phyloP scores from a whole-genome alignment of 2,888 invertebrate genomes.

The Chirona hameri region DNA sequence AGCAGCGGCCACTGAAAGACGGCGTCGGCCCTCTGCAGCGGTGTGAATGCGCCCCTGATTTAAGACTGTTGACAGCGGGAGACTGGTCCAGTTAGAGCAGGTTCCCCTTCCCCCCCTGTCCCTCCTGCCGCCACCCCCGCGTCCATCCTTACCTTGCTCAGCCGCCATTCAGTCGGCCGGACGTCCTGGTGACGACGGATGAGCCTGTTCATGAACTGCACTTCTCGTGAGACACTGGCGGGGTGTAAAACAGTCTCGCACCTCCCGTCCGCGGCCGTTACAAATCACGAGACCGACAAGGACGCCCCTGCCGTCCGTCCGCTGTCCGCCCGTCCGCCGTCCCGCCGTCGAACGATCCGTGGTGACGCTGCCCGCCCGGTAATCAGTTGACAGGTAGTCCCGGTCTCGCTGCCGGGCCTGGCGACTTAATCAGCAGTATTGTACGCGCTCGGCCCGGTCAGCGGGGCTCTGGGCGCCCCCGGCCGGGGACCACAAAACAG shows the following conservation, averaged over 20 bases:
- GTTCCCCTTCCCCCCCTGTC: background rate
- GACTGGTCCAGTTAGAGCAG: background rate
- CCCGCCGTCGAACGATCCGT: background rate
- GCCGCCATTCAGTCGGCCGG: no score
- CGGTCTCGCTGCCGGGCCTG: no score
- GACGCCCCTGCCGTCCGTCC: no score
- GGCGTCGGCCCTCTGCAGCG: background rate
- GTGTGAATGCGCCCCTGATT: conserved; percentile 9
- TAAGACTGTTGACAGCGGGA: background rate
- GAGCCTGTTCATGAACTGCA: background rate
- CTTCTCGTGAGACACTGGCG: background rate
- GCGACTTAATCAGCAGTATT: conserved; percentile 5
- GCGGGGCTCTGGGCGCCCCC: background rate
- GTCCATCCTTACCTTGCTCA: background rate
- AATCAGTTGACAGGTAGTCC: no score
- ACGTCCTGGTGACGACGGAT: no score
- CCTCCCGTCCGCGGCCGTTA: background rate
- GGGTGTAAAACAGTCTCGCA: background rate
- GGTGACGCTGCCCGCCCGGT: background rate
- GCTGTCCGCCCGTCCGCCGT: background rate
- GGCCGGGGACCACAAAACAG: background rate
- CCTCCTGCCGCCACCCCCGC: background rate
- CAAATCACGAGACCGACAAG: no score
- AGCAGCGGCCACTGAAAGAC: background rate
- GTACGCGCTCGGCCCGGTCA: background rate